phyloP scores from a whole-genome alignment of 2,113 vertebrate genomes.

The Toxotes jaculatrix region DNA sequence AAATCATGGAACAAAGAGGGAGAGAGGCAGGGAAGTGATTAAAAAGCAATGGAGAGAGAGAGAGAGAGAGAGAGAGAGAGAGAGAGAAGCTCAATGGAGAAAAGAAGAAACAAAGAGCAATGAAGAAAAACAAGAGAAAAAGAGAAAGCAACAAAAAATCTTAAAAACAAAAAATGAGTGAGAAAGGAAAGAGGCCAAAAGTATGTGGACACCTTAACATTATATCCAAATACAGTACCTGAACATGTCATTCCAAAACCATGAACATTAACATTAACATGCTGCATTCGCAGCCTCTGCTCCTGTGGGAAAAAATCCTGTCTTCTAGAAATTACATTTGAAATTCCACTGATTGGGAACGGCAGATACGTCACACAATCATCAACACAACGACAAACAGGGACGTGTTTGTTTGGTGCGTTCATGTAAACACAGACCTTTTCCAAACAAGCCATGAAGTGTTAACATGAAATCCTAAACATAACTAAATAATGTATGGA shows the following conservation, averaged over 20 bases:
- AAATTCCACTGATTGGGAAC: not conserved
- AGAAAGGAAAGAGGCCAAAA: not conserved
- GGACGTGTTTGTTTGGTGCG: too few relatives aligned
- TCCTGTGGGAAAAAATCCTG: not conserved
- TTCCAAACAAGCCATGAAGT: not conserved
- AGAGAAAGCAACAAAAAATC: not conserved
- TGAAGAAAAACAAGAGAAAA: not conserved
- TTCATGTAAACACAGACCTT: too few relatives aligned
- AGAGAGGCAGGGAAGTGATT: constrained; percentile 7
- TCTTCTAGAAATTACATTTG: not conserved
- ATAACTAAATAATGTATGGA: not conserved
- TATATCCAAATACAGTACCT: not conserved
- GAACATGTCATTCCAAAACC: not conserved
- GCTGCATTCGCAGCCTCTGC: not conserved
- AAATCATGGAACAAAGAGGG: constrained; percentile 44
- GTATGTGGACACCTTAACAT: not conserved
- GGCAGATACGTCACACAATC: too few relatives aligned
- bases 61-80: not conserved
- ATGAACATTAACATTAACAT: not conserved
- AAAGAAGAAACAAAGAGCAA: not conserved
- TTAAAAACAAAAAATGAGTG: not conserved
- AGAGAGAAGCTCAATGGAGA: not conserved
- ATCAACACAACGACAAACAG: too few relatives aligned
- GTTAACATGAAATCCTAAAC: not conserved
- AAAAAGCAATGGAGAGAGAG: not conserved